Evolutionary conservation across 2,113 vertebrate genomes (phyloP).

Genomic region (Sorex fumeus): DNA sequence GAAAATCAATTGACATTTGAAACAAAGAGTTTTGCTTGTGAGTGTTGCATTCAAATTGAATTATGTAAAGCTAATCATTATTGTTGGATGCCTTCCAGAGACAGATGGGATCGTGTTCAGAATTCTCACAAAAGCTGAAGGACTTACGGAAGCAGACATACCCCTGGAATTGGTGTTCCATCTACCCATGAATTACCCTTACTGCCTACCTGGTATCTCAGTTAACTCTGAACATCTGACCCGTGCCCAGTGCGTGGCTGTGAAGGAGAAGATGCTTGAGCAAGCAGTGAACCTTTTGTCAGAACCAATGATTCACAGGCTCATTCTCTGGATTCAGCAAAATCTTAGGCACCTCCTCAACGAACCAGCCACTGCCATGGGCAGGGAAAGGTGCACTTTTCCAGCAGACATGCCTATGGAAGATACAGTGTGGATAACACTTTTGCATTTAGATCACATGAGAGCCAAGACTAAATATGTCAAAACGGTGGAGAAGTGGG

Average conservation of each 20-base stretch:
- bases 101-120: slow-evolving; percentile 88
- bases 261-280: slow-evolving; percentile 88
- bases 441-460: slow-evolving; percentile 95
- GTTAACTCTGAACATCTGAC: slow-evolving; percentile 90
- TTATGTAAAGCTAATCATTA: slow-evolving; percentile 75
- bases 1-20: slow-evolving; percentile 29
- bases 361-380: slow-evolving; percentile 61
- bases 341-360: slow-evolving; percentile 86
- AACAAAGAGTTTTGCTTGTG: slow-evolving; percentile 61
- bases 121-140: slow-evolving; percentile 89
- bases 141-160: slow-evolving; percentile 81
- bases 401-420: slow-evolving; percentile 69
- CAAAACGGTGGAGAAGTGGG: slow-evolving; percentile 92
- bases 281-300: slow-evolving; percentile 88
- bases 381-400: slow-evolving; percentile 68
- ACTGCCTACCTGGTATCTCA: slow-evolving; percentile 88
- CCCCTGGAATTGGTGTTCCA: slow-evolving; percentile 90
- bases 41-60: slow-evolving; percentile 62
- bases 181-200: slow-evolving; percentile 90
- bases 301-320: slow-evolving; percentile 91
- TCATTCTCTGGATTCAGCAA: slow-evolving; percentile 92
- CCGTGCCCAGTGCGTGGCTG: slow-evolving; percentile 87
- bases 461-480: slow-evolving; percentile 92
- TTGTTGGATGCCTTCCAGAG: slow-evolving; percentile 89
- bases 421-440: slow-evolving; percentile 86